Conservation (phyloP, 2,113 vertebrate species). For the Cranoglanis bouderius region DNA sequence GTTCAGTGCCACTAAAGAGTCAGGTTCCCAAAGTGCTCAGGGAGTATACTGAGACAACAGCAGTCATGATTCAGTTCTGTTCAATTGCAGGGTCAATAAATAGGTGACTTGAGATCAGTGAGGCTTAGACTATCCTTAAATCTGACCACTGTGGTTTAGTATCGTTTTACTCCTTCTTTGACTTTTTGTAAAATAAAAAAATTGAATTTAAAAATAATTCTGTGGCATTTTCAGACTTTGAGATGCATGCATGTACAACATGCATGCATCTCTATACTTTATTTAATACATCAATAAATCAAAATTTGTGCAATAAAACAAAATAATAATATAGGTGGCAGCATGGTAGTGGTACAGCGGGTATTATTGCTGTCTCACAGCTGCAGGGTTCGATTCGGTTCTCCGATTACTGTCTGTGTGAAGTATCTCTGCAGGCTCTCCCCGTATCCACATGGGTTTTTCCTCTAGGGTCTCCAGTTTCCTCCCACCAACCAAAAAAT, state of each 20-base stretch:
- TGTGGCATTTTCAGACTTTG: neutral
- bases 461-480: neutral
- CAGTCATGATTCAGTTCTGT: conserved; percentile 13
- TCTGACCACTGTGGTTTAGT: neutral
- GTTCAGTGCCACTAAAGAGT: conserved; percentile 11
- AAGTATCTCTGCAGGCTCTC: neutral
- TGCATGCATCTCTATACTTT: neutral
- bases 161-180: neutral
- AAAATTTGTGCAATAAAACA: neutral
- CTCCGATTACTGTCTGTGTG: neutral
- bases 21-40: neutral
- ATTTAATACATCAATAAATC: neutral
- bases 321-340: neutral
- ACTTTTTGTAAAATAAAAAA: neutral
- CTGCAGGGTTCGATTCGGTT: neutral
- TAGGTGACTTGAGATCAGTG: neutral
- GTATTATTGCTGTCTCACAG: neutral
- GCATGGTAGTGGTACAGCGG: neutral
- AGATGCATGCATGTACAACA: neutral
- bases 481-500: neutral
- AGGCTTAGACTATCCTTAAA: neutral
- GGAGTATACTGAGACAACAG: neutral
- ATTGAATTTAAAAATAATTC: neutral
- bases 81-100: neutral
- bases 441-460: neutral